Evolutionary conservation across 2,113 vertebrate species (phyloP).

Genomic region (Scomber scombrus): DNA sequence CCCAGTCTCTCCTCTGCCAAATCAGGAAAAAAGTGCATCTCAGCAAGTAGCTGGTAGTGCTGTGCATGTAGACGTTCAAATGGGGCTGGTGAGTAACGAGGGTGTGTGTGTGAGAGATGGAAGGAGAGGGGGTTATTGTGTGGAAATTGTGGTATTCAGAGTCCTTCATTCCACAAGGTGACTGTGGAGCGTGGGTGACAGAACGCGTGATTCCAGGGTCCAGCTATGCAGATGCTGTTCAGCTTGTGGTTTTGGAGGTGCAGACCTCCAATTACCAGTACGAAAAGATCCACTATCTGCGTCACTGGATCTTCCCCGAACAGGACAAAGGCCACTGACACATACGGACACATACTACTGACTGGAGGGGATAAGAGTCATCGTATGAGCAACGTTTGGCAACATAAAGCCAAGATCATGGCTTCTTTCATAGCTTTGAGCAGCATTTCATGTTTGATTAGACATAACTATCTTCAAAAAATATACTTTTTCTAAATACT

Average conservation of each 20-base stretch:
- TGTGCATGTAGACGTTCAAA: conserved; percentile 11
- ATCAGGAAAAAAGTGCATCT: conserved; percentile 38
- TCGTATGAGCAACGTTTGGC: conserved; percentile 49
- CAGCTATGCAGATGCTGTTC: conserved; percentile 49
- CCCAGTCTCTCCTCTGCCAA: conserved; percentile 13
- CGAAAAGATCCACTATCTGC: conserved; percentile 35
- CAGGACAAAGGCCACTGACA: conserved; percentile 26
- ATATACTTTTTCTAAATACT: conserved; percentile 32
- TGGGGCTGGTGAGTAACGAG: conserved; percentile 55
- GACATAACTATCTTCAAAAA: conserved; percentile 54
- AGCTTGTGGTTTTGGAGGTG: conserved; percentile 60
- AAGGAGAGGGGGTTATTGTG: conserved; percentile 5
- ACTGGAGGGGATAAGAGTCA: conserved; percentile 9
- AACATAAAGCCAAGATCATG: conserved; percentile 32
- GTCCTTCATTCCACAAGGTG: conserved; percentile 62
- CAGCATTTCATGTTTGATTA: conserved; percentile 63
- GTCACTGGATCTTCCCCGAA: conserved; percentile 73
- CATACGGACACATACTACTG: conserved; percentile 8
- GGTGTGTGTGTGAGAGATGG: background rate
- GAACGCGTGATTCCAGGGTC: conserved; percentile 53
- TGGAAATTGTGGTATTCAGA: conserved; percentile 46
- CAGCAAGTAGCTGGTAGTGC: conserved; percentile 51
- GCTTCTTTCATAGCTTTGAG: conserved; percentile 52
- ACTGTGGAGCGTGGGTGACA: conserved; percentile 48
- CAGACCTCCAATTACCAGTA: conserved; percentile 62